Evolutionary conservation across 2,113 vertebrate genomes (phyloP), one percentile per base, ranked within the genome.

Genomic region (Ariopsis seemanni): DNA sequence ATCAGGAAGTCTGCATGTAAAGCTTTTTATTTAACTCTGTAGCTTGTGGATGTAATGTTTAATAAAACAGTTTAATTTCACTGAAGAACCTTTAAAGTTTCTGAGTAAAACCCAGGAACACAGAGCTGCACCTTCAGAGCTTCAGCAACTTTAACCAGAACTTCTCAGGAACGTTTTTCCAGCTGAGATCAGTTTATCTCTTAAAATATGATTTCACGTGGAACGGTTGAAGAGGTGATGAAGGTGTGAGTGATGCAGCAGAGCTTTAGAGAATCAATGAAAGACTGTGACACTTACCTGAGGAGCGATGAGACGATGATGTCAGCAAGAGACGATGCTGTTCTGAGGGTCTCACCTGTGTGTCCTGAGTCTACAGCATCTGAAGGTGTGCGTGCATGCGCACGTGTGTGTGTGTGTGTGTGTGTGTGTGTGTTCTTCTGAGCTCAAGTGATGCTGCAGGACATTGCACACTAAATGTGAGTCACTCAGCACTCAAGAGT

Each of bases 261-360:
- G 34, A 74, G 20, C 30, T 9, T 42, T 42, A 72, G 34, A 20
- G 71, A 74, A 42, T 42, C 30, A 50, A 25, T n/a, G 75, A 27
- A 12, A 55, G 50, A 77, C 50, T 52, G 10, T 2, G 74, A 53
- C 15, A 77, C 74, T 78, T 50, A 78, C 75, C 75, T 78, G 75
- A 55, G 75, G 11, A 27, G 50, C 5, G 2, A 2, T 17, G 75
- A 78, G 50, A 53, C 12, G 25, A 55, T 53, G 50, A 78, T n/a
- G 50, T 53, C 74, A 77, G 48, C 14, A 22, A 53, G 48, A 30
- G 22, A 14, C 22, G 11, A n/a, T 27, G 12, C 48, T 25, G 48
- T 55, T 78, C 50, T 78, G 75, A 78, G 75, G 75, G 50, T 15
- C 75, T 53, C 75, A 78, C 75, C 75, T 78, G 75, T 78, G 75